Conservation (phyloP, 2,888 invertebrate genomes). For the Calliscelio sp. region DNA sequence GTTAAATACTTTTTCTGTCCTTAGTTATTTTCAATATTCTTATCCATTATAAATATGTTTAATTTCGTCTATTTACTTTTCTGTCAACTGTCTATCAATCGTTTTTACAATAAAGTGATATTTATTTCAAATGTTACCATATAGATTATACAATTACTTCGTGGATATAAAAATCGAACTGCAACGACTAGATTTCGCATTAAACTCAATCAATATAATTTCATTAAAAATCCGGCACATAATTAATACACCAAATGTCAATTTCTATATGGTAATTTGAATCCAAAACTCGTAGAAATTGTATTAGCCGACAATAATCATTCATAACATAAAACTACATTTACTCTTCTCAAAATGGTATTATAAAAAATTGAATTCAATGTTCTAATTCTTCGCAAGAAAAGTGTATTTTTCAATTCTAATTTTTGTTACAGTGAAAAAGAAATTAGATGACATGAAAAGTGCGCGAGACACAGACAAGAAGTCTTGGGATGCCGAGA, state of each 20-base stretch:
- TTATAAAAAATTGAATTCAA: too few species aligned
- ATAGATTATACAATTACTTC: conserved; percentile 12
- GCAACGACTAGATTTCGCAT: conserved; percentile 56
- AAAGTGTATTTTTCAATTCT: too few species aligned
- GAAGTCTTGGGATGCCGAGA: conserved; percentile 86
- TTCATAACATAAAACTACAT: conserved; percentile 14
- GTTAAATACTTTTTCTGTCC: too few species aligned
- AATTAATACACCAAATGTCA: neutral
- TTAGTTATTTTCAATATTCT: too few species aligned
- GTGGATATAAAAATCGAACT: conserved; percentile 5
- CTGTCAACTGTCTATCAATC: too few species aligned
- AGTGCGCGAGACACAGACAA: conserved; percentile 80
- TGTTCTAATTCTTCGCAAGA: too few species aligned
- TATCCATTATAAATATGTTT: too few species aligned
- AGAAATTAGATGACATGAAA: conserved; percentile 87
- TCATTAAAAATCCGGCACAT: neutral
- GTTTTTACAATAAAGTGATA: too few species aligned
- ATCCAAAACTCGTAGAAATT: neutral
- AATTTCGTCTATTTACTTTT: too few species aligned
- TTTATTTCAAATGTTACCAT: conserved; percentile 19
- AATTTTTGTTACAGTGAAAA: conserved; percentile 84
- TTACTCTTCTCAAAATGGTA: neutral
- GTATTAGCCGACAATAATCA: conserved; percentile 11
- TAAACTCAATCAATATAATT: conserved; percentile 21
- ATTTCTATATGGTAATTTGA: conserved; percentile 37